Evolutionary conservation across 2,113 vertebrate genomes (phyloP).

Genomic region (Serinus canaria): DNA sequence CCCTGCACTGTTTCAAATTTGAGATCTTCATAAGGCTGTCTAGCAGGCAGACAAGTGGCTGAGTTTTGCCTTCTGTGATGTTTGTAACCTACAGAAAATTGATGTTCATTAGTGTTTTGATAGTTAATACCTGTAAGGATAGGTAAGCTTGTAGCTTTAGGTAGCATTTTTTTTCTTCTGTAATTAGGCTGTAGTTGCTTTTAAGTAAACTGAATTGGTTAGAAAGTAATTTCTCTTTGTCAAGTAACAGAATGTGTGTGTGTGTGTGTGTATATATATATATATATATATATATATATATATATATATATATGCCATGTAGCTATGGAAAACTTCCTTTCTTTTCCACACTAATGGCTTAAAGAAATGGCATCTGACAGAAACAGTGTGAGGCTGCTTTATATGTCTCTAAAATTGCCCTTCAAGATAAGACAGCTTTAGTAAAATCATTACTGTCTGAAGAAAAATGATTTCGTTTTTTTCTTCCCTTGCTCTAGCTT

Average conservation of each 20-base stretch:
- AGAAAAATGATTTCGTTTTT: not conserved
- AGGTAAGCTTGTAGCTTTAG: not conserved
- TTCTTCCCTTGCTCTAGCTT: slow-evolving; percentile 4
- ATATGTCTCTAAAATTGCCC: not conserved
- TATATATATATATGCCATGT: not conserved
- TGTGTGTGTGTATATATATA: not conserved
- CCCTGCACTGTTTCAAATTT: not conserved
- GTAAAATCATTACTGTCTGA: not conserved
- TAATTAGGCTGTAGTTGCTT: not conserved
- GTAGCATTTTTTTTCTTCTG: not conserved
- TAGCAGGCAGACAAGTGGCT: not conserved
- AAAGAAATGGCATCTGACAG: not conserved
- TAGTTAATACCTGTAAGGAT: not conserved
- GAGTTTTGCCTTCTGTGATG: not conserved
- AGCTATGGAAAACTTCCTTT: not conserved
- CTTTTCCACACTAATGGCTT: not conserved
- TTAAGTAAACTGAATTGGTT: not conserved
- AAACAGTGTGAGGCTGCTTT: not conserved
- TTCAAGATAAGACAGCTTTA: not conserved
- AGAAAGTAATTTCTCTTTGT: slow-evolving; percentile 12
- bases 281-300: no score
- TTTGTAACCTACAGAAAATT: not conserved
- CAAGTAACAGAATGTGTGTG: not conserved
- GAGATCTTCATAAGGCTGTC: not conserved
- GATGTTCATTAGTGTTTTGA: not conserved